Evolutionary conservation across 2,888 invertebrate species (phyloP), one percentile per base, ranked within the genome.

Genomic region (Sphaerophoria taeniata): DNA sequence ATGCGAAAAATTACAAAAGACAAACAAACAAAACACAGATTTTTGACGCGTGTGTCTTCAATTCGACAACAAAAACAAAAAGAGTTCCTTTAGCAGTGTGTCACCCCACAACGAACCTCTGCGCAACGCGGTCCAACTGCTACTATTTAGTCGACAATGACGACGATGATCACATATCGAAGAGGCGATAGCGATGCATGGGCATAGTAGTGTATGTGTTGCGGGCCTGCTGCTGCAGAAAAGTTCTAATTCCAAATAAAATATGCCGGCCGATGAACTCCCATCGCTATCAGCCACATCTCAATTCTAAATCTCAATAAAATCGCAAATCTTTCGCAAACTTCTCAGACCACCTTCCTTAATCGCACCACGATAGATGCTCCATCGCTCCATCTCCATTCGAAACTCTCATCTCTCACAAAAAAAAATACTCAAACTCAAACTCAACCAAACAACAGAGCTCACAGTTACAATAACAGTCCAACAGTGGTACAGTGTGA

Each of bases 241-340:
- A 39, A 43, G 60, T 43, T 60, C 70, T 60, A 70, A 53, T 24
- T 24, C 24, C 24, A 67, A 76, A 85, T 49, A 65, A 65, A 65
- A 65, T 80, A 75, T 75, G 72, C 80, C 84, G 84, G 84, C 84
- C 80, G 80, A 85, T 85, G 84, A 85, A 85, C 84, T 80, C 71
- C 55, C 71, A 67, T 60, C 24, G 39, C 60, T 60, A 71, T 70
- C 65, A 78, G 34, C 65, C 45, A 65, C 69, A 43, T 73, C 78
- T 45, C 77, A 39, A 60, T 60, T 60, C 60, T 60, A 39, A 60
- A 60, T 60, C 60, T 60, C 60, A 60, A 60, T 60, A 60, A 60
- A 60, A 60, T 60, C 60, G 24, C 60, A 60, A 60, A 60, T 60
- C 43, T 60, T 60, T 33, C 61, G 45, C 39, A 47, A 47, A 33